Percentiles rank a stretch among this genome's conserved stretches.
These are phyloP conservation scores for Tokudaia muenninki DNA, from an alignment of 2,797 vertebrate species.

Conservation along the genomic window DNA sequence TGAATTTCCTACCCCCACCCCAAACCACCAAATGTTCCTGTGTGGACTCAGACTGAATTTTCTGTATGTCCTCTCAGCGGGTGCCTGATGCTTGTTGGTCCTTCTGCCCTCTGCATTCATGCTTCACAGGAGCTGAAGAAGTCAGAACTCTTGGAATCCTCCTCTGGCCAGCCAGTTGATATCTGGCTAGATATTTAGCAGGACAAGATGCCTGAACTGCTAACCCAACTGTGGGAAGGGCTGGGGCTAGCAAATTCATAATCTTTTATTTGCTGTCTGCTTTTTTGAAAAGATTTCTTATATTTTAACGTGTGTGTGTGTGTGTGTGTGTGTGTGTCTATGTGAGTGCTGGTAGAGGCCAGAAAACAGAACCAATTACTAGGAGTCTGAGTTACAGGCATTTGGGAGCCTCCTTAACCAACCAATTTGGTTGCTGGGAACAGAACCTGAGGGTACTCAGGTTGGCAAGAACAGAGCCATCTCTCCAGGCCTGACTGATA, in stretches of 20 bases:
- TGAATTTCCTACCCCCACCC: constrained; percentile 2
- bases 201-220: background rate
- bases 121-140: constrained; percentile 23
- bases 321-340: background rate
- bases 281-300: background rate
- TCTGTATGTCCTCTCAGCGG: constrained; percentile 27
- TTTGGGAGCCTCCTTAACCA: background rate
- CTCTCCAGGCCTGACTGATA: background rate
- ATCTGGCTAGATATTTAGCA: background rate
- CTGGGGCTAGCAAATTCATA: background rate
- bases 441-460: background rate
- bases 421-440: background rate
- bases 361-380: background rate
- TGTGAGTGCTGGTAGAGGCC: background rate
- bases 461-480: background rate
- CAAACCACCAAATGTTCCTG: constrained; percentile 35
- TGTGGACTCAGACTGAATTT: constrained; percentile 43
- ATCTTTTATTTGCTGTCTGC: background rate
- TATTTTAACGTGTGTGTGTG: background rate
- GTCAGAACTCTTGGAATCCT: background rate
- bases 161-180: constrained; percentile 2
- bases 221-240: background rate
- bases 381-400: background rate
- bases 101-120: background rate
- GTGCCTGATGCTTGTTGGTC: constrained; percentile 48